Evolutionary conservation across 2,797 vertebrate genomes (phyloP).

Genomic region (Pseudochirops cupreus): DNA sequence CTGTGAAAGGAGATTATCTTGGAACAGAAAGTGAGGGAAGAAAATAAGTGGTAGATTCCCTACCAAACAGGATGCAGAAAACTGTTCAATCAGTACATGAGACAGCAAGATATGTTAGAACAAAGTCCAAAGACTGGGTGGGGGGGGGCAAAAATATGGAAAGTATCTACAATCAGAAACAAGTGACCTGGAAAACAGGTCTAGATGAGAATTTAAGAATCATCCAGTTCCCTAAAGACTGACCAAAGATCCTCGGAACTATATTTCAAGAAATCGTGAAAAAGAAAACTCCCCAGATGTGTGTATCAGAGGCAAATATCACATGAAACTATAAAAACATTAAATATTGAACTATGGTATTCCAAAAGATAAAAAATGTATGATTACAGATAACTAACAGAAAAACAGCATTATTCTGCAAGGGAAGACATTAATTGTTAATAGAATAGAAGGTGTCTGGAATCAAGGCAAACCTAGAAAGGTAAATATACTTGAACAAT

Average conservation of each 20-base stretch:
- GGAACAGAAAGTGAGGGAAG: not conserved
- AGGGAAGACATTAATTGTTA: not conserved
- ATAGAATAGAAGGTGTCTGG: not conserved
- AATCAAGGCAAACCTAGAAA: not conserved
- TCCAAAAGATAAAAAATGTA: not conserved
- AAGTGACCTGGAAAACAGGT: not conserved
- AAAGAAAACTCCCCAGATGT: not conserved
- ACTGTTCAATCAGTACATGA: not conserved
- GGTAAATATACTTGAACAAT: not conserved
- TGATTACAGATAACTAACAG: not conserved
- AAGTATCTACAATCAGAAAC: not conserved
- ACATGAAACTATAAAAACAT: not conserved
- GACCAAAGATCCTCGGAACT: not conserved
- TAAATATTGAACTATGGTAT: not conserved
- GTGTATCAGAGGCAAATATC: not conserved
- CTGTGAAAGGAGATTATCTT: not conserved
- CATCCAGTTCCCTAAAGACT: not conserved
- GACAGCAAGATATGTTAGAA: not conserved
- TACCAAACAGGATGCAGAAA: not conserved
- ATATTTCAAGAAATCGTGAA: not conserved
- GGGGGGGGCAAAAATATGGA: not conserved
- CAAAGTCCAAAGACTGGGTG: not conserved
- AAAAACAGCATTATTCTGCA: not conserved
- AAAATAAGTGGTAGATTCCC: not conserved
- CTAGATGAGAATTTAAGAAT: not conserved